Conservation (phyloP, 2,113 vertebrate genomes). For the Psettodes erumei region DNA sequence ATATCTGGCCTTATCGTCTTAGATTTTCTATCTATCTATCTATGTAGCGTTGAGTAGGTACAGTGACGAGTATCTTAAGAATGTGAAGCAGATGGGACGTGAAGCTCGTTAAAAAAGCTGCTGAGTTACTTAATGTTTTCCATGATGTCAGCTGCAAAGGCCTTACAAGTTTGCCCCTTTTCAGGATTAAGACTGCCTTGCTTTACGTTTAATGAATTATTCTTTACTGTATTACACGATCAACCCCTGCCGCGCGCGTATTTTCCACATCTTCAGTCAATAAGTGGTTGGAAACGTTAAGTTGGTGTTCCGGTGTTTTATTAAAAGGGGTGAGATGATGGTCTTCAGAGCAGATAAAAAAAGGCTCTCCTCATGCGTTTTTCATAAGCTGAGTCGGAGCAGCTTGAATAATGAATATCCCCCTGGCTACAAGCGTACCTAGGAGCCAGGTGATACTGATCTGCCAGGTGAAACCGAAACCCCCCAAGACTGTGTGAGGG, state of each 20-base stretch:
- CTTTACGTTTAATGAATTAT: background rate
- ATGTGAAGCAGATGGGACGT: background rate
- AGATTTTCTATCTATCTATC: background rate
- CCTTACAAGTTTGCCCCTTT: background rate
- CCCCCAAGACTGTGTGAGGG: conserved; percentile 8
- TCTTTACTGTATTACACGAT: background rate
- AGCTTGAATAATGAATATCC: conserved; percentile 79
- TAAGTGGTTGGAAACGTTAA: background rate
- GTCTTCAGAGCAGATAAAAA: conserved; percentile 36
- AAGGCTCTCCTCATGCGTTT: conserved; percentile 66
- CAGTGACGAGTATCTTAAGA: background rate
- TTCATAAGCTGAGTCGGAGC: conserved; percentile 63
- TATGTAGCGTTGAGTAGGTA: background rate
- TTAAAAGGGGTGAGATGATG: conserved; percentile 11
- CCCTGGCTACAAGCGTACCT: conserved; percentile 33
- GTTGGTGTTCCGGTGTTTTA: background rate
- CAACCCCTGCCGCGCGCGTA: background rate
- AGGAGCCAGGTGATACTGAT: conserved; percentile 66
- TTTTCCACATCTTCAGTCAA: background rate
- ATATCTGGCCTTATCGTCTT: background rate
- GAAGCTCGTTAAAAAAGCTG: background rate
- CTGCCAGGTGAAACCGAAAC: conserved; percentile 72
- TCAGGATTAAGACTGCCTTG: background rate
- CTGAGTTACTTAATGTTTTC: background rate
- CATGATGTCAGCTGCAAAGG: background rate